Evolutionary conservation across 2,113 vertebrate species (phyloP).

Genomic region (Heterochromis multidens): DNA sequence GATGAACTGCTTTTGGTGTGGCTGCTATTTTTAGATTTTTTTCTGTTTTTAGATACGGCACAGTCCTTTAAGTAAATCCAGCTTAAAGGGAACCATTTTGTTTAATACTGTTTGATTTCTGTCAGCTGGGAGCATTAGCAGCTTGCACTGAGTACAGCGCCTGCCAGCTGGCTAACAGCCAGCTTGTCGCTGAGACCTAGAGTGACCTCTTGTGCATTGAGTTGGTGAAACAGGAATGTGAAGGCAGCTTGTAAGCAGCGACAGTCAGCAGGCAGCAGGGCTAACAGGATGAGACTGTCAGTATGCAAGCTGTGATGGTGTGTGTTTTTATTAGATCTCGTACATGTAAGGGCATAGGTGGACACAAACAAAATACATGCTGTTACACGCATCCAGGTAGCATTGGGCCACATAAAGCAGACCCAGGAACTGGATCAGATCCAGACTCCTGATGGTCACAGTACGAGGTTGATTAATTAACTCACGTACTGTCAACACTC

Average conservation of each 20-base stretch:
- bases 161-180: conserved; percentile 8
- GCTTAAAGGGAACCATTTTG: neutral
- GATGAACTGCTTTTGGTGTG: neutral
- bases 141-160: neutral
- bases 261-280: conserved; percentile 18
- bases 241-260: conserved; percentile 4
- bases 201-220: conserved; percentile 9
- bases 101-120: neutral
- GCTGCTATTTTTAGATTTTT: neutral
- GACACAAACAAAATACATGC: neutral
- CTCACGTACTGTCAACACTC: neutral
- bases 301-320: conserved; percentile 20
- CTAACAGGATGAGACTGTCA: conserved; percentile 27
- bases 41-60: neutral
- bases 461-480: conserved; percentile 29
- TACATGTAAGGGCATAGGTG: neutral
- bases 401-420: neutral
- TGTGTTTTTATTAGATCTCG: neutral
- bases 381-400: neutral
- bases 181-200: neutral
- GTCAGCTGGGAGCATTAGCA: neutral
- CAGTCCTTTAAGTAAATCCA: neutral
- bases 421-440: neutral
- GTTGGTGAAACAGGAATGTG: neutral
- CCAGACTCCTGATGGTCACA: neutral